Conservation (phyloP, 2,888 invertebrate species). For the Brachyopa scutellaris region DNA sequence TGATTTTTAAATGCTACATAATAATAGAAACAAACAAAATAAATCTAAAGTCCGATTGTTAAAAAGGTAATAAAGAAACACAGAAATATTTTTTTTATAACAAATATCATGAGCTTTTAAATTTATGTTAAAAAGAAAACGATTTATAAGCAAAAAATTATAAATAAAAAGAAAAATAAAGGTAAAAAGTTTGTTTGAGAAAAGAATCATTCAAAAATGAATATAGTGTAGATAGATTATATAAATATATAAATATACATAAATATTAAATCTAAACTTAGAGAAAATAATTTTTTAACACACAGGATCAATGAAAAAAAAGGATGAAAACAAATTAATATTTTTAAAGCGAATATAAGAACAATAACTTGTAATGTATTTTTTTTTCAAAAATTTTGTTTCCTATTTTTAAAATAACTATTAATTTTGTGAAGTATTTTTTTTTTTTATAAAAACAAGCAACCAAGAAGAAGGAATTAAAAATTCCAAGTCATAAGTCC, state of each 20-base stretch:
- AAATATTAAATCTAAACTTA: slow-evolving; percentile 10
- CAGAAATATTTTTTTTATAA: too few relatives aligned
- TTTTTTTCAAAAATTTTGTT: not conserved
- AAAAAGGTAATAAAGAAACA: slow-evolving; percentile 46
- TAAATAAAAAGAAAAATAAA: slow-evolving; percentile 22
- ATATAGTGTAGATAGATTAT: slow-evolving; percentile 64
- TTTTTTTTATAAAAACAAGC: slow-evolving; percentile 1
- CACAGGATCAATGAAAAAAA: not conserved
- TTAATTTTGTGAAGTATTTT: slow-evolving; percentile 24
- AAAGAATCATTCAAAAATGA: not conserved
- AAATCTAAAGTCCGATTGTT: slow-evolving; percentile 62
- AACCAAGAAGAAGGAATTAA: too few relatives aligned
- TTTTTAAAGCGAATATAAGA: too few relatives aligned
- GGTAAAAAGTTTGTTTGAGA: slow-evolving; percentile 10
- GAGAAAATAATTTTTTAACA: not conserved
- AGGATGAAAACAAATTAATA: too few relatives aligned
- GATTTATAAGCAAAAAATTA: slow-evolving; percentile 30
- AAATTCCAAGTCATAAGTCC: too few relatives aligned
- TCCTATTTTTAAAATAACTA: not conserved
- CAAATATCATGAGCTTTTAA: slow-evolving; percentile 67
- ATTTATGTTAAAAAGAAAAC: slow-evolving; percentile 41
- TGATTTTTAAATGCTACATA: slow-evolving; percentile 16
- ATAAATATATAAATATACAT: slow-evolving; percentile 60
- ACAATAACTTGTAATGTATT: not conserved
- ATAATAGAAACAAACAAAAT: not conserved